A percentile compares a stretch with the other conserved stretches of the same genome.
These are phyloP conservation scores for Acleris laterana DNA, from an alignment of 2,888 invertebrate species.

Conservation along the genomic window DNA sequence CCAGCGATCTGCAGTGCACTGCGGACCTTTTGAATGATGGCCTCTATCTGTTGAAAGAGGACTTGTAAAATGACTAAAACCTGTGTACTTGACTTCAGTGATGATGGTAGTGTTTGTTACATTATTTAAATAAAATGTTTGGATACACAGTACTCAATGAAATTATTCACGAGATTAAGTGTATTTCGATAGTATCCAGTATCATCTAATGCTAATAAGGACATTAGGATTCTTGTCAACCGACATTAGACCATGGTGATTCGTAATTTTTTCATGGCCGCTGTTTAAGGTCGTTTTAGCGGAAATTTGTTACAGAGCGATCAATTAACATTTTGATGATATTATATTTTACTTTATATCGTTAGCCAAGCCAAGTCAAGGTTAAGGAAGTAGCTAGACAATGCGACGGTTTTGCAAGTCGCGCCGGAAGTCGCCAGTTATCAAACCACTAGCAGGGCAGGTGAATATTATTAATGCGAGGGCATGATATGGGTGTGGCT, in stretches of 20 bases:
- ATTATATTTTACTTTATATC: slow-evolving; percentile 31
- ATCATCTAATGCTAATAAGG: slow-evolving; percentile 22
- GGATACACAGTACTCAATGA: no score
- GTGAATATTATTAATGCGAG: slow-evolving; percentile 41
- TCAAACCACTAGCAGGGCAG: slow-evolving; percentile 51
- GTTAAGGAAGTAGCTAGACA: slow-evolving; percentile 67
- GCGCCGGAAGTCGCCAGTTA: slow-evolving; percentile 66
- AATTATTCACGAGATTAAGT: neutral
- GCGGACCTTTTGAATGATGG: slow-evolving; percentile 30
- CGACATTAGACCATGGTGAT: slow-evolving; percentile 22
- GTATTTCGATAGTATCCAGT: neutral
- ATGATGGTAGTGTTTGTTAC: neutral
- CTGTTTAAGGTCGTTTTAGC: slow-evolving; percentile 28
- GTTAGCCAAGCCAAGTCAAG: slow-evolving; percentile 52
- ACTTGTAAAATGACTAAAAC: slow-evolving; percentile 13
- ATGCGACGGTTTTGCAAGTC: slow-evolving; percentile 61
- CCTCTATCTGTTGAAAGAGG: slow-evolving; percentile 24
- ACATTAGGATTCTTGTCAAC: slow-evolving; percentile 24
- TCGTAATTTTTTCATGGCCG: slow-evolving; percentile 32
- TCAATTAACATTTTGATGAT: slow-evolving; percentile 30
- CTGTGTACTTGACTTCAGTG: neutral
- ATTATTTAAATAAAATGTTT: no score
- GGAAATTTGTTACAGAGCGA: slow-evolving; percentile 20
- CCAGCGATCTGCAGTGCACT: slow-evolving; percentile 20
- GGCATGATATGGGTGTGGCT: slow-evolving; percentile 30